These are phyloP conservation scores for Lycodopsis pacificus DNA, from an alignment of 2,797 vertebrate genomes.

Conservation along the genomic window DNA sequence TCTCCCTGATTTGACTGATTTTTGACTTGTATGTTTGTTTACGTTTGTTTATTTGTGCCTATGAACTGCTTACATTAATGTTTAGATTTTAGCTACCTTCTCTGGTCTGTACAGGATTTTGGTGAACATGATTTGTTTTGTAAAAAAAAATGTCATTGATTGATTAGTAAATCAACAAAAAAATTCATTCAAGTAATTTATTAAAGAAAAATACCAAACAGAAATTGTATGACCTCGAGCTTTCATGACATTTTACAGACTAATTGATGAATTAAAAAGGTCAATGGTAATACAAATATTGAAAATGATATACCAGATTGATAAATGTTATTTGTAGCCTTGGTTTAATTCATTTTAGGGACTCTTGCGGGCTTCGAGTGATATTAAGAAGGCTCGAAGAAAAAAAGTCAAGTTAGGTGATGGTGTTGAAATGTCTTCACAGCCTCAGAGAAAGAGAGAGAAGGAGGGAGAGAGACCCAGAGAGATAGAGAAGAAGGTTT, in stretches of 20 bases:
- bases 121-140: too few species aligned
- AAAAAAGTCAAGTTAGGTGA: constrained; percentile 8
- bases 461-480: constrained; percentile 33
- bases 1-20: neutral
- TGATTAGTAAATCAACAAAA: neutral
- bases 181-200: neutral
- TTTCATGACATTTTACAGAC: neutral
- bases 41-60: neutral
- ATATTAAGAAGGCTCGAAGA: neutral
- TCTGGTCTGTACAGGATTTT: too few species aligned
- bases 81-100: too few species aligned
- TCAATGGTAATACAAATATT: neutral
- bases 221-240: too few species aligned
- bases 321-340: neutral
- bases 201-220: neutral
- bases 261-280: neutral
- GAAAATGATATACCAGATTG: too few species aligned
- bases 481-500: constrained; percentile 62
- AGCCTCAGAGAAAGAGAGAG: neutral
- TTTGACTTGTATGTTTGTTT: neutral
- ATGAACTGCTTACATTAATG: neutral
- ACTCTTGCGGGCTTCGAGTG: neutral
- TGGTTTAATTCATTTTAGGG: constrained; percentile 2
- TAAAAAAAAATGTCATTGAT: neutral
- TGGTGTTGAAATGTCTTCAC: constrained; percentile 37